A percentile compares a stretch with the other conserved stretches of the same genome.
These are phyloP conservation scores for Polypterus senegalus DNA, from an alignment of 2,113 vertebrate species.

Conservation along the genomic window DNA sequence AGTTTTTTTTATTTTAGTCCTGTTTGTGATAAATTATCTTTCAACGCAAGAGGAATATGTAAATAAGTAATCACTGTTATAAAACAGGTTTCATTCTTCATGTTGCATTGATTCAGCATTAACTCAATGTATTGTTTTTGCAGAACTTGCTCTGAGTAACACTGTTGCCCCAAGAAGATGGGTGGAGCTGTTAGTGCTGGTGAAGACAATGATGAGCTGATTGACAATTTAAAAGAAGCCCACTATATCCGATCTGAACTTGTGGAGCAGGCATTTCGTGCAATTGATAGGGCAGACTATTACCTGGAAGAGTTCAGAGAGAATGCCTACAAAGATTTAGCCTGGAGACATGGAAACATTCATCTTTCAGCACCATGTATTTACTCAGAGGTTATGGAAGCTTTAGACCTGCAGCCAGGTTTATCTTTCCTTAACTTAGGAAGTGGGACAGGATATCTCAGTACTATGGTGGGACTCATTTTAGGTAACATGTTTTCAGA, in stretches of 20 bases:
- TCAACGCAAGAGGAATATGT: too few species aligned
- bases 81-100: too few species aligned
- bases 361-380: conserved; percentile 92
- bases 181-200: conserved; percentile 92
- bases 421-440: conserved; percentile 91
- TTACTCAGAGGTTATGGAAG: conserved; percentile 98
- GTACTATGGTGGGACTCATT: conserved; percentile 96
- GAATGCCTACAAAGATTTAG: conserved; percentile 93
- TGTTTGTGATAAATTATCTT: too few species aligned
- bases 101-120: too few species aligned
- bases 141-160: too few species aligned
- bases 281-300: conserved; percentile 86
- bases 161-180: conserved; percentile 48
- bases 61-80: too few species aligned
- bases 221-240: conserved; percentile 90
- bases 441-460: conserved; percentile 93
- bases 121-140: too few species aligned
- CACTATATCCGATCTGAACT: conserved; percentile 86
- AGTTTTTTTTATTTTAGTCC: too few species aligned
- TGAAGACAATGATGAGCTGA: conserved; percentile 91
- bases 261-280: conserved; percentile 87
- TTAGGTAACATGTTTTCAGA: conserved; percentile 51
- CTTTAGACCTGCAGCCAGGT: conserved; percentile 81
- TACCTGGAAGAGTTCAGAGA: conserved; percentile 94
- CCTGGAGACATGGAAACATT: conserved; percentile 93